Conservation (phyloP, 2,888 invertebrate genomes). For the Pyrrhia umbra region DNA sequence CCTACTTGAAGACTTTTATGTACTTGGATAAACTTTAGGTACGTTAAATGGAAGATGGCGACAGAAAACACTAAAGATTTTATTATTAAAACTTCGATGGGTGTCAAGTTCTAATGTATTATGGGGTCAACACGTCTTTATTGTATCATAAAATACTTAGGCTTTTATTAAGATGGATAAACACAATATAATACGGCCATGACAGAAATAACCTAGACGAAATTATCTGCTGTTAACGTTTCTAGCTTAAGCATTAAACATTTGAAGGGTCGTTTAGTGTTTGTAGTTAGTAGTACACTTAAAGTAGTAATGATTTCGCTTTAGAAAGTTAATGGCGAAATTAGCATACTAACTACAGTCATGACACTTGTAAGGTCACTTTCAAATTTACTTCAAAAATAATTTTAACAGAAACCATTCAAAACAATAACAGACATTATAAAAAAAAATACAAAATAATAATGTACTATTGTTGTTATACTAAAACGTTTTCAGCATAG, state of each 20-base stretch:
- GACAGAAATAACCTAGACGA: not conserved
- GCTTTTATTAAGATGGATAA: constrained; percentile 5
- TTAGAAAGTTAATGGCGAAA: constrained; percentile 50
- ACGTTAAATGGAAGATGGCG: not conserved
- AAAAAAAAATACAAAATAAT: constrained; percentile 1
- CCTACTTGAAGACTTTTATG: not conserved
- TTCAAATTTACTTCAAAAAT: constrained; percentile 15
- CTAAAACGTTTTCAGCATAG: not conserved
- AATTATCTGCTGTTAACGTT: not conserved
- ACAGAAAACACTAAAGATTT: constrained; percentile 2
- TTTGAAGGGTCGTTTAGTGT: constrained; percentile 29
- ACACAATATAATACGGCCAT: not conserved
- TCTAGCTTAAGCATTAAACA: constrained; percentile 27
- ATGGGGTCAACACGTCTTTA: constrained; percentile 13
- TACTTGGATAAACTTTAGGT: not conserved
- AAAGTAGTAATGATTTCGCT: constrained; percentile 40
- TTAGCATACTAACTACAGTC: constrained; percentile 48
- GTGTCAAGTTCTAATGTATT: not conserved
- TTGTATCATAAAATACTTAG: constrained; percentile 31
- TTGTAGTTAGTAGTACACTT: constrained; percentile 16
- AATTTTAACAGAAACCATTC: constrained; percentile 37
- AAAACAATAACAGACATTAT: constrained; percentile 6
- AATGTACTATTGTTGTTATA: not conserved
- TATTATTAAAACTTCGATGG: constrained; percentile 17
- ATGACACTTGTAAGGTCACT: constrained; percentile 39